These are phyloP conservation scores for Frankliniella fusca DNA, from an alignment of 2,888 invertebrate species.

Conservation along the genomic window DNA sequence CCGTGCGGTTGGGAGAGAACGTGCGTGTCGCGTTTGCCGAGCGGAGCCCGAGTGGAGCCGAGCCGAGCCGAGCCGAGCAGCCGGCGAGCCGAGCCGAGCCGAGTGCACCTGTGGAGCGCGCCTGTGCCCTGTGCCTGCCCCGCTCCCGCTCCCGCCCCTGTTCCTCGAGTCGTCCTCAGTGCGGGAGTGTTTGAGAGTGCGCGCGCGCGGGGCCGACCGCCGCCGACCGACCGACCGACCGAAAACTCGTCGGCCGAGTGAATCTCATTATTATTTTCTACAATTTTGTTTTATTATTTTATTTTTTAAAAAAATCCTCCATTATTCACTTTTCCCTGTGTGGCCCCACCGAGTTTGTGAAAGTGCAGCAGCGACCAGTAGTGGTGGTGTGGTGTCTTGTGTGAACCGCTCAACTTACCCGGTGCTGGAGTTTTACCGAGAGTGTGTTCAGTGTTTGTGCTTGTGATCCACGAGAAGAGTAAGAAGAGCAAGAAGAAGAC, in stretches of 20 bases:
- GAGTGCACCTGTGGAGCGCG: slow-evolving; percentile 5
- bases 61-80: neutral
- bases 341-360: neutral
- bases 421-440: neutral
- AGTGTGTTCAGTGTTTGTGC: neutral
- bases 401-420: neutral
- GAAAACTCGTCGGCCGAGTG: neutral
- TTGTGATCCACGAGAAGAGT: no score
- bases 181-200: no score
- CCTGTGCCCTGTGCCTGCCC: no score
- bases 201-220: no score
- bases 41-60: neutral
- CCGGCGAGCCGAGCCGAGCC: neutral
- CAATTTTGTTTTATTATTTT: no score
- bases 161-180: no score
- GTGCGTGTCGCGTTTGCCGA: neutral
- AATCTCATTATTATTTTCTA: neutral
- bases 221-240: no score
- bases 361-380: no score
- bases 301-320: neutral
- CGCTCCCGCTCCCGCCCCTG: no score
- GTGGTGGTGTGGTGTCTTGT: no score
- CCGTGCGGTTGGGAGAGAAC: neutral
- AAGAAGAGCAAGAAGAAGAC: neutral
- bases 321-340: neutral